Evolutionary conservation across 2,113 vertebrate genomes (phyloP), one percentile per base, ranked within the genome.

Genomic region (Conger conger): DNA sequence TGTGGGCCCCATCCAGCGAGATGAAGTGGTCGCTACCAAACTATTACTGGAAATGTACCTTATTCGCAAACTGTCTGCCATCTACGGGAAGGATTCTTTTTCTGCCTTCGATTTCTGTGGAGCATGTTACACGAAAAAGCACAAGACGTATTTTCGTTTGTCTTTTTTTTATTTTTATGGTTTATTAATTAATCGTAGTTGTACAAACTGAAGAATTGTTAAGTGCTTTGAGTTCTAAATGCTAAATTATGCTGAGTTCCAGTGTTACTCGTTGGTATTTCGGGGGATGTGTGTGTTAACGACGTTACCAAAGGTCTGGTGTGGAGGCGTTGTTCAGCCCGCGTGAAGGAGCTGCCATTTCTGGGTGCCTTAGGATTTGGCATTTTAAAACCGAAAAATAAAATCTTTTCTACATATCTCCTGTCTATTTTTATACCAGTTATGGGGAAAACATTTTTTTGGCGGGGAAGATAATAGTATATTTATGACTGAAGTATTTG

Each of bases 111-210:
- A 36, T 81, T 78, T 78, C 68, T 54, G 86, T 86, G 78, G 16
- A 84, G 53, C 42, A 53, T 81, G 33, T 87, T 85, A 80, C 27
- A 76, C 88, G 80, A 89, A 86, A n/a, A 87, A 50, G 80, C 76
- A 18, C 45, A 50, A 50, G 45, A 50, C 45, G 15, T 0, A 13
- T 50, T 60, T 45, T n/a, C 16, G 83, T 20, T 18, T 68, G 17
- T 45, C 16, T 0, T n/a, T 60, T 79, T 0, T 16, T 60, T 57
- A 23, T 0, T 81, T 42, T 20, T 30, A 40, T 15, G 38, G 0
- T 85, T 86, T 6, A 40, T 88, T 90, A 88, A 76, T 88, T 89
- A 90, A 91, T 87, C 85, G 82, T 85, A 7, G 3, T 87, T 54
- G 63, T 76, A 11, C 35, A 36, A 60, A 23, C 30, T 77, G 15